A percentile compares a stretch with the other conserved stretches of the same genome.
phyloP scores from a whole-genome alignment of 2,888 invertebrate genomes.

The Nezara viridula region DNA sequence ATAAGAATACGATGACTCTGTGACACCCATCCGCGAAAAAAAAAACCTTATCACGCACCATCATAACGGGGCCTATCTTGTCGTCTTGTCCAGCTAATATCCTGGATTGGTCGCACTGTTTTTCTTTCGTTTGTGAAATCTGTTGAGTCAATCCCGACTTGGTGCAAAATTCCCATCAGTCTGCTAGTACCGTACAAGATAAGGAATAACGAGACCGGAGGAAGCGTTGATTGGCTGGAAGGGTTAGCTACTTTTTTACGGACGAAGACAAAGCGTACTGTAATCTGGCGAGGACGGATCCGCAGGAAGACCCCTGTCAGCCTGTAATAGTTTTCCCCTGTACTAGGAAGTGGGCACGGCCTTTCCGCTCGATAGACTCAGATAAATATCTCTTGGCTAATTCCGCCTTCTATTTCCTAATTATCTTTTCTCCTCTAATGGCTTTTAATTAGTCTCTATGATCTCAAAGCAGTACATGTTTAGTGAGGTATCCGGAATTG shows the following conservation, averaged over 20 bases:
- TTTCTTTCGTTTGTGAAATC: neutral
- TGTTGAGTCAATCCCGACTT: neutral
- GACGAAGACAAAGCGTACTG: neutral
- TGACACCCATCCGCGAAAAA: too few species aligned
- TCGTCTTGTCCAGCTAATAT: too few species aligned
- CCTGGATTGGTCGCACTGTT: neutral
- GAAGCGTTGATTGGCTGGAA: neutral
- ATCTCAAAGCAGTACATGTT: neutral
- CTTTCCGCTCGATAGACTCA: neutral
- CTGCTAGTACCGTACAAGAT: neutral
- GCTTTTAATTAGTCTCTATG: neutral
- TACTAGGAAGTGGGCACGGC: slow-evolving; percentile 18
- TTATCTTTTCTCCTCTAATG: slow-evolving; percentile 11
- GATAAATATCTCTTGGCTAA: slow-evolving; percentile 22
- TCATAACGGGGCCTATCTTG: too few species aligned
- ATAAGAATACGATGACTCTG: too few species aligned
- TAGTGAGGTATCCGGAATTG: neutral
- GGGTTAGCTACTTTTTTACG: neutral
- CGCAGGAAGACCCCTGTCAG: slow-evolving; percentile 17
- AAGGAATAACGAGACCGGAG: neutral
- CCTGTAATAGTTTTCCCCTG: neutral
- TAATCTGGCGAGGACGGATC: neutral
- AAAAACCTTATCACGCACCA: too few species aligned
- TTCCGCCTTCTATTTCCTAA: neutral
- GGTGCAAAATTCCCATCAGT: neutral